Conservation (phyloP, 2,113 vertebrate genomes). For the Connochaetes taurinus region DNA sequence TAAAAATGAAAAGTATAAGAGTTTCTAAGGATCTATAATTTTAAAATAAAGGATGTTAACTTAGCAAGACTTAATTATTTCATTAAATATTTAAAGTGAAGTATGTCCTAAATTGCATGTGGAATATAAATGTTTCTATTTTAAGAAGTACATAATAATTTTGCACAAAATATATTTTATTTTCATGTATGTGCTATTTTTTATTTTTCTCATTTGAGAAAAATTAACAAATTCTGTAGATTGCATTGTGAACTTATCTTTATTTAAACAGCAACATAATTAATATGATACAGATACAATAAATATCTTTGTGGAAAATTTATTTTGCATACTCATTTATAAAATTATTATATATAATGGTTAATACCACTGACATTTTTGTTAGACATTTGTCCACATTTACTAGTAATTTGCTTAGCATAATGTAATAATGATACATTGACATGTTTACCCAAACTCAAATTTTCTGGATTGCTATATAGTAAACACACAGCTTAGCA, state of each 20-base stretch:
- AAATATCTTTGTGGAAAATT: not conserved
- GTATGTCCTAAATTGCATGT: slow-evolving; percentile 63
- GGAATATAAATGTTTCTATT: slow-evolving; percentile 67
- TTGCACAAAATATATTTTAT: slow-evolving; percentile 58
- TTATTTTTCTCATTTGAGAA: slow-evolving; percentile 64
- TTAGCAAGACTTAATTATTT: slow-evolving; percentile 71
- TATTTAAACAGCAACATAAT: slow-evolving; percentile 36
- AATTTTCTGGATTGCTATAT: not conserved
- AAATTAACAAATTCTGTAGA: slow-evolving; percentile 58
- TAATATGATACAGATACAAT: slow-evolving; percentile 26
- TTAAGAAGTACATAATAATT: slow-evolving; percentile 52
- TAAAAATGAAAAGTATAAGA: slow-evolving; percentile 72
- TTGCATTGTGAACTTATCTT: slow-evolving; percentile 57
- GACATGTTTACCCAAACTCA: not conserved
- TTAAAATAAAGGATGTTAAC: slow-evolving; percentile 68
- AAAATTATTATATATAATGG: not conserved
- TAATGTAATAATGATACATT: not conserved
- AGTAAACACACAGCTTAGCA: not conserved
- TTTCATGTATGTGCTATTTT: slow-evolving; percentile 63
- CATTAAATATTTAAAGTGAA: slow-evolving; percentile 77
- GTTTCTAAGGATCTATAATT: slow-evolving; percentile 72
- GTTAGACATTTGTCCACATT: not conserved
- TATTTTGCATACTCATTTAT: not conserved
- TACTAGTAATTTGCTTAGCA: not conserved
- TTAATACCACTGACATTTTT: not conserved